Percentiles rank a stretch among this genome's conserved stretches.
phyloP scores from a whole-genome alignment of 2,888 invertebrate species.

The Ophion ventricosus region DNA sequence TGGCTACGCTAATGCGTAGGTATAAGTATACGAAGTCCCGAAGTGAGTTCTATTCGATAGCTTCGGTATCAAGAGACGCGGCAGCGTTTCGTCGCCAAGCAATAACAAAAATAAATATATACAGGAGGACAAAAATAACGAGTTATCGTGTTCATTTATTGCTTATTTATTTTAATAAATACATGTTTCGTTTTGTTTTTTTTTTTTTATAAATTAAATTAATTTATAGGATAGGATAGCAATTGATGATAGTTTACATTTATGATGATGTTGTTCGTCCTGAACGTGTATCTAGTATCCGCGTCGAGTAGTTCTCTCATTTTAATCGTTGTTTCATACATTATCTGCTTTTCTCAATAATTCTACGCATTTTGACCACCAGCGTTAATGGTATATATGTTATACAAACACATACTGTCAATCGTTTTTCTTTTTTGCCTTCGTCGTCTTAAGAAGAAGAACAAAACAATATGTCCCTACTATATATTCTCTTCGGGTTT shows the following conservation, averaged over 20 bases:
- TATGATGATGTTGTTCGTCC: constrained; percentile 64
- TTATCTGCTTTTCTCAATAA: constrained; percentile 48
- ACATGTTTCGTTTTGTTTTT: constrained; percentile 82
- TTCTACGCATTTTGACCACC: constrained; percentile 51
- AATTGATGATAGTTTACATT: constrained; percentile 75
- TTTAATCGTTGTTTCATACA: constrained; percentile 47
- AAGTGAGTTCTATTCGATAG: too few species aligned
- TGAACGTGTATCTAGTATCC: constrained; percentile 59
- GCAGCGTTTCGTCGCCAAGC: too few species aligned
- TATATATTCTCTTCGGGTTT: constrained; percentile 1
- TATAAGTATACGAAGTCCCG: too few species aligned
- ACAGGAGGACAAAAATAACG: constrained; percentile 15
- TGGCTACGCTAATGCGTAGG: too few species aligned
- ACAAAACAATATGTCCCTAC: constrained; percentile 4
- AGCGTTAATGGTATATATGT: constrained; percentile 44
- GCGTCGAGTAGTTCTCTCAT: constrained; percentile 68
- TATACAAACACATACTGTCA: constrained; percentile 28
- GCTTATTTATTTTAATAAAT: constrained; percentile 84
- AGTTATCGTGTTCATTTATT: constrained; percentile 75
- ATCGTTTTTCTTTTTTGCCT: constrained; percentile 12
- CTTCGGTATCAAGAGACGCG: too few species aligned
- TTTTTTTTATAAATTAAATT: constrained; percentile 83
- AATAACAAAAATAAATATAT: too few species aligned
- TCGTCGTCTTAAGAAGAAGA: constrained; percentile 31
- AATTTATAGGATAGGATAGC: constrained; percentile 82